Evolutionary conservation across 1,140 invertebrate genomes (phyloP).

Genomic region (Nasonia longicornis): DNA sequence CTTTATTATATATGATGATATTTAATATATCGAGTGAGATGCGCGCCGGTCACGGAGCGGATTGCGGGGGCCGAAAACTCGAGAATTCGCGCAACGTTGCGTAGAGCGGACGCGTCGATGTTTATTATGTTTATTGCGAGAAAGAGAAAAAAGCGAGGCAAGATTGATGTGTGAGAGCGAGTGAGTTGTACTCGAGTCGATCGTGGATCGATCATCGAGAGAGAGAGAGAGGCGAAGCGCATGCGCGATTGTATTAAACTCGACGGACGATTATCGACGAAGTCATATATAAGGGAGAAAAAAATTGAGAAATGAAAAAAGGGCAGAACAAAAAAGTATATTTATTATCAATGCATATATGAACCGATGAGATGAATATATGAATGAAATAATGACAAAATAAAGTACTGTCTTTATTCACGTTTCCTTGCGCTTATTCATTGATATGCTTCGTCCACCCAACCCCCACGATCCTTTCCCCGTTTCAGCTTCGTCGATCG

Average conservation of each 20-base stretch:
- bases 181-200: conserved; percentile 29
- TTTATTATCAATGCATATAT: conserved; percentile 63
- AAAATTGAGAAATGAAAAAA: conserved; percentile 16
- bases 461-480: background rate
- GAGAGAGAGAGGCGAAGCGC: conserved; percentile 20
- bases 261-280: conserved; percentile 8
- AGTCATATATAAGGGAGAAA: background rate
- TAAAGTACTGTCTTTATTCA: conserved; percentile 66
- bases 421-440: conserved; percentile 33
- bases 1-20: too few species aligned
- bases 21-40: too few species aligned
- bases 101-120: background rate
- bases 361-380: conserved; percentile 60
- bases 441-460: background rate
- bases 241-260: conserved; percentile 19
- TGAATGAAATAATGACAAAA: conserved; percentile 54
- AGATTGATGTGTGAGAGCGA: conserved; percentile 7
- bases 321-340: conserved; percentile 53
- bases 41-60: background rate
- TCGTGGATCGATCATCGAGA: conserved; percentile 43
- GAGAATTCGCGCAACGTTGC: background rate
- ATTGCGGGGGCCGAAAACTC: background rate
- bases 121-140: conserved; percentile 1
- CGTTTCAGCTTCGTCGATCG: background rate
- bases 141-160: background rate